Evolutionary conservation across 2,113 vertebrate species (phyloP).

Genomic region (Stegostoma tigrinum): DNA sequence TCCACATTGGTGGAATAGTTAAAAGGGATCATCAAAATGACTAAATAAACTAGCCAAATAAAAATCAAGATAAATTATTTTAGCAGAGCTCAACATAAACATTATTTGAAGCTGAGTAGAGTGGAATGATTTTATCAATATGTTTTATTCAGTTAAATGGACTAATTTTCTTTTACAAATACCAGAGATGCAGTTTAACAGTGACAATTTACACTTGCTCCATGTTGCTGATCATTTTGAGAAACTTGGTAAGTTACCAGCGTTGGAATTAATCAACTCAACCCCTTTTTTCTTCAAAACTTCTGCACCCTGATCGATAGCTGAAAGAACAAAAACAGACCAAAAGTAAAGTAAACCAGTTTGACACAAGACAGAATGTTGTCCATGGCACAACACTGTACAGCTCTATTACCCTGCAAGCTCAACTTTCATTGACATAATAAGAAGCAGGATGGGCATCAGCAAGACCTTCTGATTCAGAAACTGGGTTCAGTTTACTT

Average conservation of each 20-base stretch:
- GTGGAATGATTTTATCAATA: background rate
- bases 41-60: background rate
- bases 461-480: no score
- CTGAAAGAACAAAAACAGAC: background rate
- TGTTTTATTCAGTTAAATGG: constrained; percentile 1
- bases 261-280: no score
- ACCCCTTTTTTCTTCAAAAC: background rate
- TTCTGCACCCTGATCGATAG: background rate
- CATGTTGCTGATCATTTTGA: background rate
- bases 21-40: background rate
- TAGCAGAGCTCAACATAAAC: background rate
- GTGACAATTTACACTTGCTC: background rate
- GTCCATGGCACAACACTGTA: no score
- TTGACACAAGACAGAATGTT: background rate
- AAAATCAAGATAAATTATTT: background rate
- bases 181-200: background rate
- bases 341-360: background rate
- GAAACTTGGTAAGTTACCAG: background rate
- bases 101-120: background rate
- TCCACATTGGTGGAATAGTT: background rate
- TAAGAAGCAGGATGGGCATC: no score
- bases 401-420: no score
- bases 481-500: no score
- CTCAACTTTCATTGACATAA: no score
- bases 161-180: background rate